Base-by-base conservation (phyloP, 2,797 vertebrate species). In the Premnoplex brunnescens region DNA sequence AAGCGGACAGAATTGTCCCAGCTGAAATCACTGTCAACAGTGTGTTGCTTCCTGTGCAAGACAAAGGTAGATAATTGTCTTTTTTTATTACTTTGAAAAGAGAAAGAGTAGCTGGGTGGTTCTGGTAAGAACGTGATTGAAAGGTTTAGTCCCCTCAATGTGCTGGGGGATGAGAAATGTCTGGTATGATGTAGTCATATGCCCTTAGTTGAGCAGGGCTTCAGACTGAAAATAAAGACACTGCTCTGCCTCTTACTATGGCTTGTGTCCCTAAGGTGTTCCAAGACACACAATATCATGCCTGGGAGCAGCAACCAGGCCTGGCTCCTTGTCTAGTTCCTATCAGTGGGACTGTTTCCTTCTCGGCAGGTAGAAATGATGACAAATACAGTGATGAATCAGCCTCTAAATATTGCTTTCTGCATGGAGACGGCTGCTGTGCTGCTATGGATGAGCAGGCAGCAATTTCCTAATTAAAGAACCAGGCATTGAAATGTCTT, bases 381-480 rank as follows among this genome's bases (percentile, higher is more conserved):
- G 95, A 96, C 74, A 96, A 95, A 95, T 81, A 84, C 1, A 22
- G 64, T 72, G 78, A 95, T 95, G 95, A 96, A 91, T 96, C 93
- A 94, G 74, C 80, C 71, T 89, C 77, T 88, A 92, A 96, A 95
- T 97, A 93, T 37, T 62, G 17, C 83, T 89, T 91, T 93, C 72
- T 94, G 77, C 74, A 28, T 77, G 81, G 94, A 85, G 91, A 64
- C 67, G 46, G 84, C 80, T 93, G 71, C 91, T 85, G 71, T 54
- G 89, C 79, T 86, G 82, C 85, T 82, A 59, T 67, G 83, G 83
- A 79, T 95, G 90, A 91, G 77, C 93, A 95, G 77, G 68, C 87
- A 83, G 64, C 54, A 74, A 43, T 91, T 93, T 93, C 64, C 39
- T 93, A 95, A 94, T 92, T 93, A 87, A 95, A 91, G 88, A 79